A percentile compares a stretch with the other conserved stretches of the same genome.
Evolutionary conservation across 2,797 vertebrate species (phyloP).

Genomic region (Sebastes nivosus): DNA sequence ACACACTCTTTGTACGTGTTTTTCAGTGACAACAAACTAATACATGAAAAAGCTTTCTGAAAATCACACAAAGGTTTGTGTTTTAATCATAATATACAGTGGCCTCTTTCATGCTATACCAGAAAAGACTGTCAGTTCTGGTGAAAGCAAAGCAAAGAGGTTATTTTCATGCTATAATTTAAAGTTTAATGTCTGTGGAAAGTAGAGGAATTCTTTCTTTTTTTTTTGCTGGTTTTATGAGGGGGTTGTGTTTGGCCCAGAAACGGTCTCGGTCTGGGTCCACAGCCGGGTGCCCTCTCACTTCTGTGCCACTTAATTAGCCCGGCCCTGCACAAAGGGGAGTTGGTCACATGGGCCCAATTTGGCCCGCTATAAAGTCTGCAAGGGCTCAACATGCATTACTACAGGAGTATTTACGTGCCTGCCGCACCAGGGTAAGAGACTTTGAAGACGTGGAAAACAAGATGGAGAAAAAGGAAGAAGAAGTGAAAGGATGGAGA

Average conservation of each 20-base stretch:
- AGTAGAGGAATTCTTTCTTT: background rate
- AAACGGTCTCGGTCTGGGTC: constrained; percentile 58
- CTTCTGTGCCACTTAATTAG: constrained; percentile 80
- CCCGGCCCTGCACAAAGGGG: constrained; percentile 60
- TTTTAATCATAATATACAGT: constrained; percentile 9
- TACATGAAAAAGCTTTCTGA: constrained; percentile 19
- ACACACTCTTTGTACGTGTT: background rate
- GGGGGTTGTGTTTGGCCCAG: constrained; percentile 49
- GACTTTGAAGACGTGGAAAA: constrained; percentile 79
- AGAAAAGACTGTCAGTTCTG: background rate
- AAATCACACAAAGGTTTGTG: constrained; percentile 33
- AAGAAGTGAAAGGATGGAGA: constrained; percentile 41
- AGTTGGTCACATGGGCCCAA: constrained; percentile 82
- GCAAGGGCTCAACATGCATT: constrained; percentile 67
- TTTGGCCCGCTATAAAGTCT: constrained; percentile 80
- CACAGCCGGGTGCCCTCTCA: constrained; percentile 64
- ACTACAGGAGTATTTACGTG: constrained; percentile 75
- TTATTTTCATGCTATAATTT: constrained; percentile 29
- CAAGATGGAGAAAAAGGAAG: constrained; percentile 38
- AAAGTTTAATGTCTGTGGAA: constrained; percentile 37
- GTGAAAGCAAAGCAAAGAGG: constrained; percentile 39
- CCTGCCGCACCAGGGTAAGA: constrained; percentile 43
- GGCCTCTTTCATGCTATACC: constrained; percentile 14
- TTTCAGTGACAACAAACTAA: constrained; percentile 38
- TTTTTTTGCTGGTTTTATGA: constrained; percentile 38